A percentile compares a stretch with the other conserved stretches of the same genome.
phyloP scores from a whole-genome alignment of 1,140 invertebrate genomes.

The Brachystomella parvula region DNA sequence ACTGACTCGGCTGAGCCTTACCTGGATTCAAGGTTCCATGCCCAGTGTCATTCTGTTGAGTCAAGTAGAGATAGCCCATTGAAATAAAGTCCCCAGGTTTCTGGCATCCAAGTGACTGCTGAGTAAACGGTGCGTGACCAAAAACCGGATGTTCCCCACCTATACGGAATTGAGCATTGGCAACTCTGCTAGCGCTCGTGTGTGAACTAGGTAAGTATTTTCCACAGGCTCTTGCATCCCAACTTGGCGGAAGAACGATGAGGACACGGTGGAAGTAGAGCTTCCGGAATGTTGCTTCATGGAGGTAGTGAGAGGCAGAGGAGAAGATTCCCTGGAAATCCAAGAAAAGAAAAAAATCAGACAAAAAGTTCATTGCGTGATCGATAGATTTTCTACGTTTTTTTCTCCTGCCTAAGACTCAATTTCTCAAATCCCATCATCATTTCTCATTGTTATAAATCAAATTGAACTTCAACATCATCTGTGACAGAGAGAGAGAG shows the following conservation, averaged over 20 bases:
- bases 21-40: conserved; percentile 9
- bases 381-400: background rate
- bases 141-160: conserved; percentile 47
- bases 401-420: background rate
- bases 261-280: conserved; percentile 49
- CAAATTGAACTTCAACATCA: background rate
- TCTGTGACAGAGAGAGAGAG: background rate
- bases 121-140: conserved; percentile 49
- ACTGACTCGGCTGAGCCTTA: conserved; percentile 1
- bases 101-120: conserved; percentile 53
- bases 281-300: conserved; percentile 47
- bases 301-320: conserved; percentile 48
- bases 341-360: conserved; percentile 33
- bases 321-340: conserved; percentile 47
- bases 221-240: conserved; percentile 40
- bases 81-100: conserved; percentile 53
- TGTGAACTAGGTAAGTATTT: conserved; percentile 32
- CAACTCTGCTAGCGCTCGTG: conserved; percentile 36
- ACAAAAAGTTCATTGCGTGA: background rate
- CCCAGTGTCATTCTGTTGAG: conserved; percentile 31
- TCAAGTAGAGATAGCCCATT: conserved; percentile 42
- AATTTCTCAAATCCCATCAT: background rate
- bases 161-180: conserved; percentile 47
- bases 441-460: conserved; percentile 10
- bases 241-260: conserved; percentile 49